Evolutionary conservation across 2,888 invertebrate species (phyloP).

Genomic region (Strigamia crassipes): DNA sequence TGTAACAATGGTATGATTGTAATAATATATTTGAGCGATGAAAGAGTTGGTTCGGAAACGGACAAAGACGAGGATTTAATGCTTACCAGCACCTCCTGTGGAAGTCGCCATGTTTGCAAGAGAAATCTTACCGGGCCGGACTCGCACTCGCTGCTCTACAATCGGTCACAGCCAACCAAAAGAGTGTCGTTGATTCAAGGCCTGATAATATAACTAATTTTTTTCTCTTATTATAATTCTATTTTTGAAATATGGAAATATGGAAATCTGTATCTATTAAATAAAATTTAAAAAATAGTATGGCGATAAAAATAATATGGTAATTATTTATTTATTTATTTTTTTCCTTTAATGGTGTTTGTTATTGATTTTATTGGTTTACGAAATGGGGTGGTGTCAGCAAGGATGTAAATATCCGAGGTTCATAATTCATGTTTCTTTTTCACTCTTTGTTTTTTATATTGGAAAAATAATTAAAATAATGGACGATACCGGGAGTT

Average conservation of each 20-base stretch:
- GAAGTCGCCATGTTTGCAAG: constrained; percentile 50
- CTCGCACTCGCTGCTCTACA: not conserved
- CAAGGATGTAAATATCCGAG: too few species aligned
- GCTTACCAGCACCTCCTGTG: constrained; percentile 50
- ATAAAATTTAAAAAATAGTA: too few species aligned
- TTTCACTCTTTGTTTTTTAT: too few species aligned
- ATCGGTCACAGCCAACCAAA: constrained; percentile 3
- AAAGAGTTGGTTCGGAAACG: not conserved
- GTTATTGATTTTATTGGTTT: too few species aligned
- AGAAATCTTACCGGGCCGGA: constrained; percentile 18
- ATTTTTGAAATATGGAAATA: not conserved
- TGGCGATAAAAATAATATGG: too few species aligned
- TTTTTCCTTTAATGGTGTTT: too few species aligned
- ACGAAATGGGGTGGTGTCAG: too few species aligned
- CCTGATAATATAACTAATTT: not conserved
- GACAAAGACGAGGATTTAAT: not conserved
- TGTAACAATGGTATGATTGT: not conserved
- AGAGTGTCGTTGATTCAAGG: not conserved
- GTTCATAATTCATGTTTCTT: too few species aligned
- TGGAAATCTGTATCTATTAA: not conserved
- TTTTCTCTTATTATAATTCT: not conserved
- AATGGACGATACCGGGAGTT: too few species aligned
- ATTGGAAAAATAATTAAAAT: too few species aligned
- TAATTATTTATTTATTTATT: too few species aligned
- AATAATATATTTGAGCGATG: not conserved